phyloP scores from a whole-genome alignment of 2,797 vertebrate genomes.

The Sebastes paucispinis region DNA sequence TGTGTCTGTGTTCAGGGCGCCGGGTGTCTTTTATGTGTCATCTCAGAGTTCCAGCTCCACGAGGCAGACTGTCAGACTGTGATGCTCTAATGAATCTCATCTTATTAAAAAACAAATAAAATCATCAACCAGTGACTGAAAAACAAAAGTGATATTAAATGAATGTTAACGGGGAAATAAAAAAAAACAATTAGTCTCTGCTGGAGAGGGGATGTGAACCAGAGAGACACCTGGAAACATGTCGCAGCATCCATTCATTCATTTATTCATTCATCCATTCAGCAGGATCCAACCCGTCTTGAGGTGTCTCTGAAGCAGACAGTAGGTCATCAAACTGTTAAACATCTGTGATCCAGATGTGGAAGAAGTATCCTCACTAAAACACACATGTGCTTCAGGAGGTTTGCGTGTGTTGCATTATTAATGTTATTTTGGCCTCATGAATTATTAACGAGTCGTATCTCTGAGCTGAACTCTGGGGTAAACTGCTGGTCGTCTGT shows the following conservation, averaged over 20 bases:
- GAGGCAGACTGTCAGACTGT: not conserved
- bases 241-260: not conserved
- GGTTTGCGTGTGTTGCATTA: not conserved
- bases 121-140: not conserved
- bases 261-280: too few relatives aligned
- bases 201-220: not conserved
- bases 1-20: too few relatives aligned
- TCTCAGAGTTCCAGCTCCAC: not conserved
- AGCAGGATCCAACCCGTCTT: not conserved
- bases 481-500: not conserved
- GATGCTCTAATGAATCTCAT: not conserved
- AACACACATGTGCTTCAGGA: not conserved
- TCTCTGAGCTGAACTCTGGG: not conserved
- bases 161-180: not conserved
- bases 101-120: constrained; percentile 2
- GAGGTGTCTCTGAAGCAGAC: not conserved
- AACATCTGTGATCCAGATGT: not conserved
- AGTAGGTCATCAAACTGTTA: not conserved
- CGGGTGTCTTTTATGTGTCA: too few relatives aligned
- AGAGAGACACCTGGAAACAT: not conserved
- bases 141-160: constrained; percentile 10
- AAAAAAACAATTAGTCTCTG: constrained; percentile 8
- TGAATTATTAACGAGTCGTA: not conserved
- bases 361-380: not conserved
- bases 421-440: not conserved